Evolutionary conservation across 1,140 invertebrate species (phyloP).

Genomic region (Chironomus tepperi): DNA sequence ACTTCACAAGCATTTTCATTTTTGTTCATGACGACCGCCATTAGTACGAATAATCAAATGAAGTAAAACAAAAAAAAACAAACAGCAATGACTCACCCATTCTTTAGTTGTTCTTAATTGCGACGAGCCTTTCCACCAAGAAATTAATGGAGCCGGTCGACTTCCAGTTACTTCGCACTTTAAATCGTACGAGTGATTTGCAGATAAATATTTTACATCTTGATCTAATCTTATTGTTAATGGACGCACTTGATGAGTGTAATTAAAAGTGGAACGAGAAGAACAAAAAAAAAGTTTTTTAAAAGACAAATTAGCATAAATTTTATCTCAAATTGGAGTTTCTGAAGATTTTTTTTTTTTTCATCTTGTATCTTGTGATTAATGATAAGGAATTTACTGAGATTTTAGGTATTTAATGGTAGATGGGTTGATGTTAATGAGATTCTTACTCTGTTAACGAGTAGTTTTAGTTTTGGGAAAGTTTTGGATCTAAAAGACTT

Average conservation of each 20-base stretch:
- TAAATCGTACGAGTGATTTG: conserved; percentile 68
- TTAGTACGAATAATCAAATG: no score
- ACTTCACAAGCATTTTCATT: no score
- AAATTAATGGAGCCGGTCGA: conserved; percentile 68
- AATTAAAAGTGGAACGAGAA: conserved; percentile 36
- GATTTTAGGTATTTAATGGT: no score
- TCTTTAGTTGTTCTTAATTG: conserved; percentile 61
- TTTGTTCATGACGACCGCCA: no score
- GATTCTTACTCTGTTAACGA: no score
- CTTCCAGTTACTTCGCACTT: conserved; percentile 75
- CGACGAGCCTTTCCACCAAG: conserved; percentile 74
- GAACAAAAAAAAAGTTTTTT: not conserved
- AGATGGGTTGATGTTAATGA: no score
- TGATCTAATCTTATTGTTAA: conserved; percentile 68
- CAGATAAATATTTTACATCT: conserved; percentile 68
- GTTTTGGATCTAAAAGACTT: no score
- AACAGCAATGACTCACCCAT: conserved; percentile 50
- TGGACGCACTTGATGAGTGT: conserved; percentile 55
- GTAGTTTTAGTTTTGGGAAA: no score
- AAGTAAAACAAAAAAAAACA: no score
- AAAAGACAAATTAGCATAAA: not conserved
- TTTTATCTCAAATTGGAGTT: not conserved
- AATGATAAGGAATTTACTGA: no score
- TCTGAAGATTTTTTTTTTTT: no score
- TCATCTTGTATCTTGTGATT: no score